phyloP scores from a whole-genome alignment of 1,140 invertebrate genomes.

The Luehdorfia chinensis region DNA sequence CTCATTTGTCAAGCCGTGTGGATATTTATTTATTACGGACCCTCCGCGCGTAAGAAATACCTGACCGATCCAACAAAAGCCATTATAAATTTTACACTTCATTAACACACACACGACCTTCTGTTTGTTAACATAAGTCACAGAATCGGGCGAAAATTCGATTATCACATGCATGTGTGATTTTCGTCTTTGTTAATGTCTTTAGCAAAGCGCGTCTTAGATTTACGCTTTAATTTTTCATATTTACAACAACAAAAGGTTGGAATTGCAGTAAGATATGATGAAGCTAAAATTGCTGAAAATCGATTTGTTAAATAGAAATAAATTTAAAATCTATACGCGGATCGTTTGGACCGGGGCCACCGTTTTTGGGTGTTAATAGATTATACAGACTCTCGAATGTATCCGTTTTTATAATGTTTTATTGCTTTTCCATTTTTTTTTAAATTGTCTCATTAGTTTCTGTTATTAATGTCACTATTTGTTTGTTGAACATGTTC shows the following conservation, averaged over 20 bases:
- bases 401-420: conserved; percentile 26
- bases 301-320: conserved; percentile 35
- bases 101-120: conserved; percentile 10
- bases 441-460: conserved; percentile 34
- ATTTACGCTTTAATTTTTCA: conserved; percentile 6
- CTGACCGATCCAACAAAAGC: conserved; percentile 28
- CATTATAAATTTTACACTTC: not conserved
- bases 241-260: conserved; percentile 8
- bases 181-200: conserved; percentile 22
- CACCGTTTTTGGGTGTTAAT: conserved; percentile 63
- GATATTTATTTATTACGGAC: conserved; percentile 71
- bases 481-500: conserved; percentile 20
- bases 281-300: conserved; percentile 19
- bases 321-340: conserved; percentile 63
- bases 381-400: conserved; percentile 36
- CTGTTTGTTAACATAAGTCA: conserved; percentile 10
- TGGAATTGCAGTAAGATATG: not conserved
- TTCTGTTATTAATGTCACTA: conserved; percentile 28
- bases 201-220: conserved; percentile 15
- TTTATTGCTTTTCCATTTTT: conserved; percentile 31
- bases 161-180: conserved; percentile 1
- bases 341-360: conserved; percentile 33
- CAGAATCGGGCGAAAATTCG: conserved; percentile 9
- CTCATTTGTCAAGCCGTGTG: conserved; percentile 67
- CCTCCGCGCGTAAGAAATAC: conserved; percentile 59